Base-by-base conservation (phyloP, 2,888 invertebrate genomes). In the Synergus laeviventris region DNA sequence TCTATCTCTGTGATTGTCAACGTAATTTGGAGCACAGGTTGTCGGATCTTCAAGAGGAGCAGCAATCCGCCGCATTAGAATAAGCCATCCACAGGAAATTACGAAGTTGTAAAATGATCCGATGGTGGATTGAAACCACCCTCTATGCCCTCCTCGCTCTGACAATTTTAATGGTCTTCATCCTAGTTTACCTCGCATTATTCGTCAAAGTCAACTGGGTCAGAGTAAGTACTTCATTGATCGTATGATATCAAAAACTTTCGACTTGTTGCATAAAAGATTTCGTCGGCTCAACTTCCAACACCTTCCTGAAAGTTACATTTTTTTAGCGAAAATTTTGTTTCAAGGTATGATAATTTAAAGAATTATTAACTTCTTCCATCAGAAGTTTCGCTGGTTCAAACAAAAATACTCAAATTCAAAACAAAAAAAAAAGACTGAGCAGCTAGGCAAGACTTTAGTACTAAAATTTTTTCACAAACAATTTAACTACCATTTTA, bases 181-280 rank as follows among this genome's bases (percentile, higher is more conserved):
- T 84, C 74, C 78, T 86, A 70, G 77, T 86, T 77, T 89, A 89
- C 77, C 74, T 86, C 54, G 84, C 81, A 61, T 89, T 87, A 81
- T 86, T 89, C 79, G 88, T 85, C 83, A 89, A 88, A 78, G 84
- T 89, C 79, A 88, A 87, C 81, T 89, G 87, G 87, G 84, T 89
- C 81, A 84, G 82, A 82, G 89, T 89, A 74, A 89, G 88, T 85
- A 79, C 56, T 73, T 59, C 45, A 21, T 60, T 38, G 9, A 54
- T 18, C 1, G 16, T 54, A 54, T 9, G 18, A 54, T 18, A 54
- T 9, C 9, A 2, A 16, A 31, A 31, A 31, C 31, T 31, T 31
- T 31, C 5, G 31, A 31, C 3, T 31, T 31, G 5, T 31, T 59
- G 11, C 42, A 16, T 31, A 38, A 42, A 60, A 59, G 36, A 31